These are phyloP conservation scores for Crossocerus cetratus DNA, from an alignment of 2,888 invertebrate genomes.

Conservation along the genomic window DNA sequence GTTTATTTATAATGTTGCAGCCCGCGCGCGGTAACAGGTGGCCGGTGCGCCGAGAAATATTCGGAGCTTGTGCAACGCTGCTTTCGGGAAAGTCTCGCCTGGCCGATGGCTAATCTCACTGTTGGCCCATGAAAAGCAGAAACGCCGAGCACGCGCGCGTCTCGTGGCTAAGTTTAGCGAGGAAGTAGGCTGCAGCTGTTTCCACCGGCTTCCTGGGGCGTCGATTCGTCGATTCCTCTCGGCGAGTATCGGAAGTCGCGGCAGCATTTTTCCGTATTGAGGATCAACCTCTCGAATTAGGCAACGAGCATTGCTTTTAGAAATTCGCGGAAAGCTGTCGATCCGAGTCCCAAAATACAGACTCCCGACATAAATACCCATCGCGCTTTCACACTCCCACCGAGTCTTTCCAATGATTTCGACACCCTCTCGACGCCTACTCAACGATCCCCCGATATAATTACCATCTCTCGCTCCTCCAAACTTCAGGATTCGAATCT, in stretches of 20 bases:
- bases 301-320: slow-evolving; percentile 54
- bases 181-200: slow-evolving; percentile 71
- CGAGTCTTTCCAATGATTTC: slow-evolving; percentile 29
- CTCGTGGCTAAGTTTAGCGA: slow-evolving; percentile 67
- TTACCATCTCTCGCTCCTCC: not conserved
- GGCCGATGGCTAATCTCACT: not conserved
- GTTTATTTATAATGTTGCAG: too few species aligned
- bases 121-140: slow-evolving; percentile 15
- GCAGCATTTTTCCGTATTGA: not conserved
- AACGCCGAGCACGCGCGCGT: slow-evolving; percentile 21
- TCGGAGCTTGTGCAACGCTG: too few species aligned
- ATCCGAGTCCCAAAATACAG: slow-evolving; percentile 56
- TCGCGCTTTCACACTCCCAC: slow-evolving; percentile 19
- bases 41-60: too few species aligned
- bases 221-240: slow-evolving; percentile 30
- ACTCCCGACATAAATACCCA: slow-evolving; percentile 22
- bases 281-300: not conserved
- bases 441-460: not conserved
- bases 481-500: too few species aligned
- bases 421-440: slow-evolving; percentile 48
- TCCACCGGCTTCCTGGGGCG: slow-evolving; percentile 28
- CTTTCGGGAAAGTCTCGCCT: not conserved
- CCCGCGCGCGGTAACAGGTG: too few species aligned
- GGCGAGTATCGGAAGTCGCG: not conserved
- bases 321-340: slow-evolving; percentile 58